Percentiles rank a stretch among this genome's conserved stretches.
Conservation (phyloP, 2,113 vertebrate genomes). For the Muntiacus reevesi region DNA sequence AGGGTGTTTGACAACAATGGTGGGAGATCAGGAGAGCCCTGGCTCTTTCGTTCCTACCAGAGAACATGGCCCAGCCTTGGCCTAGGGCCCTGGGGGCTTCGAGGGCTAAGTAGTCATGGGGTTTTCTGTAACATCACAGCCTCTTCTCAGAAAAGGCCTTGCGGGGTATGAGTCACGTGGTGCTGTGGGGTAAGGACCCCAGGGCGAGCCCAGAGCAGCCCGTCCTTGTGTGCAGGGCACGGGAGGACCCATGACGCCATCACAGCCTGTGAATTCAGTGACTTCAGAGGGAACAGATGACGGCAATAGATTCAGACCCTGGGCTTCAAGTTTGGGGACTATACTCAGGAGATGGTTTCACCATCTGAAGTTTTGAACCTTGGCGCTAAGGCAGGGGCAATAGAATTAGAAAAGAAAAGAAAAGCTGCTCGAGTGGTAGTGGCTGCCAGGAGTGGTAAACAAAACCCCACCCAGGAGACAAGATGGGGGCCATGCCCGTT, state of each 20-base stretch:
- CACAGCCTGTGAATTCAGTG: background rate
- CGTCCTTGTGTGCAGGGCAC: background rate
- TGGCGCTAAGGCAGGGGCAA: background rate
- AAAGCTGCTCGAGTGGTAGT: background rate
- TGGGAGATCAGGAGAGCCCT: background rate
- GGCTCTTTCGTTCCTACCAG: background rate
- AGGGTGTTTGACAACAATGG: background rate
- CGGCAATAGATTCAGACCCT: no score
- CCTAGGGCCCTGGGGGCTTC: rapidly evolving
- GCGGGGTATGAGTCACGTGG: background rate
- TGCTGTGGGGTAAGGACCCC: background rate
- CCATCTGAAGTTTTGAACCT: rapidly evolving
- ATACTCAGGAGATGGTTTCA: rapidly evolving
- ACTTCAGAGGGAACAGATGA: background rate
- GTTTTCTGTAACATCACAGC: background rate
- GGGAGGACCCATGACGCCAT: rapidly evolving
- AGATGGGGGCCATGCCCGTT: no score
- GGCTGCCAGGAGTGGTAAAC: background rate
- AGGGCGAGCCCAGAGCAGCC: background rate
- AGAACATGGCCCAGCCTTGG: rapidly evolving
- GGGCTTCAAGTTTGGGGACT: background rate
- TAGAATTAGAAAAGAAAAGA: background rate
- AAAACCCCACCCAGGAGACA: background rate
- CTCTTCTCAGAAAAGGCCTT: conserved; percentile 21
- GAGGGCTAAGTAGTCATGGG: rapidly evolving